These are phyloP conservation scores for Psammodynastes pulverulentus DNA, from an alignment of 2,113 vertebrate species.

Conservation along the genomic window DNA sequence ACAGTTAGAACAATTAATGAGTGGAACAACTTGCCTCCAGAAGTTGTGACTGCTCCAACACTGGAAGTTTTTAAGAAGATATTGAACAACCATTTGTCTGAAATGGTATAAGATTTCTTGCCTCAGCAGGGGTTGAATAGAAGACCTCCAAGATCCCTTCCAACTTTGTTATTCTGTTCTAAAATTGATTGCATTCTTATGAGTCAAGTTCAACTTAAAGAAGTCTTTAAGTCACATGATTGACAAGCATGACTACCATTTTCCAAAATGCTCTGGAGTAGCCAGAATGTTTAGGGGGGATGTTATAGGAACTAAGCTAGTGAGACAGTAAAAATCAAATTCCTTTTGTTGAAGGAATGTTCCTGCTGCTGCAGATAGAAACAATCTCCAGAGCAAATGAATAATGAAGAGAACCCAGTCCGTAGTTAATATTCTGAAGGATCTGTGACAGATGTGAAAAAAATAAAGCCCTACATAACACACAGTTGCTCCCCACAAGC, in stretches of 20 bases:
- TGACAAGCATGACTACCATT: background rate
- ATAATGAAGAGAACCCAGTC: background rate
- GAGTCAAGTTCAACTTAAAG: background rate
- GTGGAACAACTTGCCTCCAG: too few relatives aligned
- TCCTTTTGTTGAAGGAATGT: background rate
- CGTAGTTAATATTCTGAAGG: background rate
- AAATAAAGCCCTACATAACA: background rate
- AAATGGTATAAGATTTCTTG: too few relatives aligned
- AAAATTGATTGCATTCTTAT: background rate
- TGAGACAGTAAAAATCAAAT: background rate
- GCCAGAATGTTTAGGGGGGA: background rate
- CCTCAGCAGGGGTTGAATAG: too few relatives aligned
- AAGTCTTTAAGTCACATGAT: background rate
- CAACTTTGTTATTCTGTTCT: too few relatives aligned
- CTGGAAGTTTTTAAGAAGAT: too few relatives aligned
- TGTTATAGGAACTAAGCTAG: background rate
- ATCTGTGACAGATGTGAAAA: background rate
- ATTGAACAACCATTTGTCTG: too few relatives aligned
- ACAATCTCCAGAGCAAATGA: background rate
- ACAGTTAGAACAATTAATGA: too few relatives aligned
- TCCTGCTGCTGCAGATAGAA: background rate
- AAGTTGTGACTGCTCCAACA: too few relatives aligned
- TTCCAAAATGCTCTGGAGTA: background rate
- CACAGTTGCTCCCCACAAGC: background rate
- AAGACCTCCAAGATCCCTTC: too few relatives aligned